Conservation (phyloP, 1,140 invertebrate genomes). For the Oscheius sp. region DNA sequence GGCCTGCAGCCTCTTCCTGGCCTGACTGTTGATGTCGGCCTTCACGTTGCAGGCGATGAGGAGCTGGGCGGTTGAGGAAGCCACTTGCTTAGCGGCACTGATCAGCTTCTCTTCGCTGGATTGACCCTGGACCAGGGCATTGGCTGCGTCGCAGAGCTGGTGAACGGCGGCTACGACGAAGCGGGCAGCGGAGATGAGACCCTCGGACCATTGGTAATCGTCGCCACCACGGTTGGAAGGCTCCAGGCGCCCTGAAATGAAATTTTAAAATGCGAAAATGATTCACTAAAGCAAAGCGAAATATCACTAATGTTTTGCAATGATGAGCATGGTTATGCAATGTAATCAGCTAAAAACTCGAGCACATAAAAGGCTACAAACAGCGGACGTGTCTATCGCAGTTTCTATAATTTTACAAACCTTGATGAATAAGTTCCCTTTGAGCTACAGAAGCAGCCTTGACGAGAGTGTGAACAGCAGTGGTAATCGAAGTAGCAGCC, state of each 20-base stretch:
- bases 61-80: conserved; percentile 90
- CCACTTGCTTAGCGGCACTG: conserved; percentile 90
- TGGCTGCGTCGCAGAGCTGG: conserved; percentile 92
- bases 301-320: no score
- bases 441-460: conserved; percentile 93
- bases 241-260: conserved; percentile 1
- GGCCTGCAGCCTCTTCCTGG: conserved; percentile 82
- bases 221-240: neutral
- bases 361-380: no score
- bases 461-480: conserved; percentile 90
- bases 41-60: conserved; percentile 97
- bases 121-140: conserved; percentile 89
- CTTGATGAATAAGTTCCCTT: conserved; percentile 58
- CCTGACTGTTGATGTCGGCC: conserved; percentile 87
- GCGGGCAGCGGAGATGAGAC: conserved; percentile 86
- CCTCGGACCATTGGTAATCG: conserved; percentile 92
- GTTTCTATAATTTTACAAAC: conserved; percentile 21
- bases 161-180: conserved; percentile 94
- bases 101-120: conserved; percentile 92
- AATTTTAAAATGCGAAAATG: neutral
- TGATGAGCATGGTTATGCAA: no score
- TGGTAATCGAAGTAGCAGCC: conserved; percentile 93
- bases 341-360: no score
- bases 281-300: no score
- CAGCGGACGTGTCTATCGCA: no score